These are phyloP conservation scores for Sinodicranocentrus sp. DNA, from an alignment of 2,888 invertebrate genomes.

Conservation along the genomic window DNA sequence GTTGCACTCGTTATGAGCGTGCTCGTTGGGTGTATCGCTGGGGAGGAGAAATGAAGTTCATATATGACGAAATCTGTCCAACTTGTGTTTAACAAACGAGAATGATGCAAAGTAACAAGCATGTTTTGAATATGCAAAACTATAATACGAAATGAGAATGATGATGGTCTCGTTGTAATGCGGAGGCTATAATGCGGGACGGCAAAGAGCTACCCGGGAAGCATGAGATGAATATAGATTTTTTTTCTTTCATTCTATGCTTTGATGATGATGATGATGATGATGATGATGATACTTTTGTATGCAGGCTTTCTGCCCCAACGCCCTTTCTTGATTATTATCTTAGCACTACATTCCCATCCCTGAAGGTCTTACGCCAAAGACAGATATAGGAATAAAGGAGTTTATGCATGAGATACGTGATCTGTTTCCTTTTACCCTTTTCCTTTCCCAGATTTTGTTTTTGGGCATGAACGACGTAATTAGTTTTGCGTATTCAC, in stretches of 20 bases:
- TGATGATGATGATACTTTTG: too few species aligned
- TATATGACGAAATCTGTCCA: constrained; percentile 38
- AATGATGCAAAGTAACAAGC: constrained; percentile 45
- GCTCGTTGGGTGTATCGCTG: constrained; percentile 20
- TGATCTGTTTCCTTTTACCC: constrained; percentile 33
- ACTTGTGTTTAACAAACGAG: constrained; percentile 52
- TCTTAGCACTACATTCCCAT: constrained; percentile 57
- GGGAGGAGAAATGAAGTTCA: constrained; percentile 54
- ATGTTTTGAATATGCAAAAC: constrained; percentile 66
- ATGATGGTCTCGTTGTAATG: constrained; percentile 31
- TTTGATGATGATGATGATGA: too few species aligned
- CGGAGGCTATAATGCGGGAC: constrained; percentile 39
- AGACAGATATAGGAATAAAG: not conserved
- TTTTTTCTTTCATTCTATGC: constrained; percentile 40
- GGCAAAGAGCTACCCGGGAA: constrained; percentile 11
- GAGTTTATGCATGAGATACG: constrained; percentile 42
- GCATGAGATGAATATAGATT: constrained; percentile 68
- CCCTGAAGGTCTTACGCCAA: constrained; percentile 17
- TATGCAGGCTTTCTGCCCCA: constrained; percentile 59
- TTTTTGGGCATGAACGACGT: constrained; percentile 23
- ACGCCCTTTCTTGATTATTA: constrained; percentile 69
- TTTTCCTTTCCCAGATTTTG: constrained; percentile 56
- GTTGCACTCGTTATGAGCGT: constrained; percentile 12
- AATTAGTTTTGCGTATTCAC: constrained; percentile 36
- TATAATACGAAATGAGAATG: constrained; percentile 48